A percentile compares a stretch with the other conserved stretches of the same genome.
These are phyloP conservation scores for Oxyteleia sp. DNA, from an alignment of 2,888 invertebrate species.

Conservation along the genomic window DNA sequence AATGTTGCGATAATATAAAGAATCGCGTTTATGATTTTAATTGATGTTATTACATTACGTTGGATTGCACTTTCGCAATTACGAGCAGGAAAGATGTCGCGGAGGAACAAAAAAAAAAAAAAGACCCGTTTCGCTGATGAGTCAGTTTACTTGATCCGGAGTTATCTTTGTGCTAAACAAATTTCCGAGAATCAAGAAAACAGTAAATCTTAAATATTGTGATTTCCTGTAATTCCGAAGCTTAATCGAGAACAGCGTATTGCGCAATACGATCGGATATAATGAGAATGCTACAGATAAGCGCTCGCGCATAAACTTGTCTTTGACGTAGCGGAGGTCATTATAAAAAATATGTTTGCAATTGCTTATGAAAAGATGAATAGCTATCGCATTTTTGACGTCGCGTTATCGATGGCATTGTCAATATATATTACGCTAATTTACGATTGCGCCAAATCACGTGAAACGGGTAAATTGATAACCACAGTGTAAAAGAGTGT, in stretches of 20 bases:
- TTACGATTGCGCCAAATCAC: slow-evolving; percentile 46
- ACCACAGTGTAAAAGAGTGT: too few species aligned
- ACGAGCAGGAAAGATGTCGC: background rate
- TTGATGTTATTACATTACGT: slow-evolving; percentile 3
- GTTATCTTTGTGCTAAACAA: slow-evolving; percentile 53
- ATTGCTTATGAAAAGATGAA: slow-evolving; percentile 38
- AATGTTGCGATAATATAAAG: background rate
- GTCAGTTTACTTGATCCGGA: slow-evolving; percentile 31
- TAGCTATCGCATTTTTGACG: slow-evolving; percentile 46
- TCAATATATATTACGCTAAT: slow-evolving; percentile 46
- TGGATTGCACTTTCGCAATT: slow-evolving; percentile 19
- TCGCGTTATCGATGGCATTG: slow-evolving; percentile 54
- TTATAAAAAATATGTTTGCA: slow-evolving; percentile 39
- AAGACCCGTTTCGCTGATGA: slow-evolving; percentile 16
- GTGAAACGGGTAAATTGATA: too few species aligned
- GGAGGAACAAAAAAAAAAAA: too few species aligned
- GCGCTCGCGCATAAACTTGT: slow-evolving; percentile 24
- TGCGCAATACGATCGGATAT: slow-evolving; percentile 54
- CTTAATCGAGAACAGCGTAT: slow-evolving; percentile 60
- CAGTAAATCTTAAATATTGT: slow-evolving; percentile 48
- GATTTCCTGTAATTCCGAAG: slow-evolving; percentile 60
- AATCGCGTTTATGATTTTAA: slow-evolving; percentile 6
- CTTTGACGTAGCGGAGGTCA: slow-evolving; percentile 16
- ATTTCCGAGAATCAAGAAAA: slow-evolving; percentile 54
- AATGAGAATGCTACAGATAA: slow-evolving; percentile 61